Base-by-base conservation (phyloP, 1,140 invertebrate genomes). In the Apis laboriosa region DNA sequence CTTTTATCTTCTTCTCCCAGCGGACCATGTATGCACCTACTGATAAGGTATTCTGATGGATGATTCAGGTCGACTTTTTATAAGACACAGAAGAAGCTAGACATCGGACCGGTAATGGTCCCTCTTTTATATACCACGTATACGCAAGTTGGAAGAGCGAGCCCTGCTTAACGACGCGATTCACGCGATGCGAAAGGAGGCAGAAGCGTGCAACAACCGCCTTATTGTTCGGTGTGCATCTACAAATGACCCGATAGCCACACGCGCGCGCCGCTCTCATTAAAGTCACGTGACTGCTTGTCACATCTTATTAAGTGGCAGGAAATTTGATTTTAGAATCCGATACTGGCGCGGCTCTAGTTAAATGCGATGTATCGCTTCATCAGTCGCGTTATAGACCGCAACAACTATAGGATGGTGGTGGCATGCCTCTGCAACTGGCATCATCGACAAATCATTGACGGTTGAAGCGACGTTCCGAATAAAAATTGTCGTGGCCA, bases 231-330 rank as follows among this genome's bases (percentile, higher is more conserved):
- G 5, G 8, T 9, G 66, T 85, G 53, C 49, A 84, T 68, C 60
- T 80, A 79, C 83, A 80, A 85, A 86, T 68, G 63, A 75, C 83
- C 78, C 77, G 67, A 82, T 90, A 61, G 85, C 76, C 63, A 83
- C 80, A 85, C 24, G 83, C 82, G 83, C 84, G 77, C 78, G 79
- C 81, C 82, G 83, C 64, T 85, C 85, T 86, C 85, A 75, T 86
- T 86, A 87, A 86, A 87, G 89, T 91, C 90, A 90, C 91, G 91
- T 92, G 87, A 90, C 90, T 84, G 81, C 90, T 88, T 92, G 90
- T 91, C 90, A 91, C 90, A 90, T 91, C 91, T 91, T 91, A 92
- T 91, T 92, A 91, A 92, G 87, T 89, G 86, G 85, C 90, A 88
- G 87, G 90, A 83, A 88, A 85, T 91, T 91, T 89, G 89, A 91